Evolutionary conservation across 2,888 invertebrate genomes (phyloP).

Genomic region (Acanthacorydalis orientalis): DNA sequence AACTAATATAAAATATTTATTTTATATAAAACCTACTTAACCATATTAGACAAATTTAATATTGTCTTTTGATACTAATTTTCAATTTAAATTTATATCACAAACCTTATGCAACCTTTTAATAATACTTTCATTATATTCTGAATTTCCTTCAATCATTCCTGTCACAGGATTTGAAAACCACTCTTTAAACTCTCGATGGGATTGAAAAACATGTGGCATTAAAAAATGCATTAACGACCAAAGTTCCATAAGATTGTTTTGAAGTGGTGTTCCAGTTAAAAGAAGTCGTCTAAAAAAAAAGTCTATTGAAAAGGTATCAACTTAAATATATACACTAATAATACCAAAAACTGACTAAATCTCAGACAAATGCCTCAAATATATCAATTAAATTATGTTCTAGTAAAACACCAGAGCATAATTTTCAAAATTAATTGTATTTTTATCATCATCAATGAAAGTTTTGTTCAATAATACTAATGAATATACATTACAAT

Average conservation of each 20-base stretch:
- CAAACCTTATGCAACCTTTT: slow-evolving; percentile 75
- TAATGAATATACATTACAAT: slow-evolving; percentile 1
- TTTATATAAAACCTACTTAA: slow-evolving; percentile 11
- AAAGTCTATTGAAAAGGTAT: slow-evolving; percentile 1
- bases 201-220: slow-evolving; percentile 93
- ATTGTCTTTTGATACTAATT: slow-evolving; percentile 6
- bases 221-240: slow-evolving; percentile 96
- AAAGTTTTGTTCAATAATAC: not conserved
- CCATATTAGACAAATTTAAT: slow-evolving; percentile 23
- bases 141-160: slow-evolving; percentile 86
- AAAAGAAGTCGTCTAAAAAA: slow-evolving; percentile 61
- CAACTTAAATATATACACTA: not conserved
- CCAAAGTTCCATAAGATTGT: slow-evolving; percentile 94
- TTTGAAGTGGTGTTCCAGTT: slow-evolving; percentile 92
- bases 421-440: not conserved
- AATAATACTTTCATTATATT: slow-evolving; percentile 80
- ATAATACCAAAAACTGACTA: not conserved
- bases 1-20: slow-evolving; percentile 5
- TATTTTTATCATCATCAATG: not conserved
- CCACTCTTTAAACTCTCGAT: slow-evolving; percentile 96
- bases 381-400: not conserved
- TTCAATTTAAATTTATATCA: slow-evolving; percentile 11
- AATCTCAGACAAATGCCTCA: not conserved
- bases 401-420: not conserved
- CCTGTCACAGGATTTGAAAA: slow-evolving; percentile 94